Evolutionary conservation across 2,797 vertebrate species (phyloP).

Genomic region (Carapus acus): DNA sequence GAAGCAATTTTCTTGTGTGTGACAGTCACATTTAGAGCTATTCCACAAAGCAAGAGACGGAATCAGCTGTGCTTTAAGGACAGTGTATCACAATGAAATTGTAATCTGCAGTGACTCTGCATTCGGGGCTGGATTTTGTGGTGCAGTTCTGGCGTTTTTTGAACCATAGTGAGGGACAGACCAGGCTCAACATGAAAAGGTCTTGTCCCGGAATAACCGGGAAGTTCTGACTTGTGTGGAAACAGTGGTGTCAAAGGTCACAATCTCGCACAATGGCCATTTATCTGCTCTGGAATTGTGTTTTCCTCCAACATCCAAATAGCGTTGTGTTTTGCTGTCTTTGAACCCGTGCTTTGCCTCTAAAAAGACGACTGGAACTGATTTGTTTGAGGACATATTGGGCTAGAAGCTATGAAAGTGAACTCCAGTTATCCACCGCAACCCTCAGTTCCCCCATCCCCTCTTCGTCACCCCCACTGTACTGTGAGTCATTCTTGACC

Average conservation of each 20-base stretch:
- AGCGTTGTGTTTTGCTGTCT: conserved; percentile 31
- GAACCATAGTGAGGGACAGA: conserved; percentile 39
- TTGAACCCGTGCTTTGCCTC: conserved; percentile 34
- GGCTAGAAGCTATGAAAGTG: conserved; percentile 49
- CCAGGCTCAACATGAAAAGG: conserved; percentile 36
- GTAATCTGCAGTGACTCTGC: conserved; percentile 58
- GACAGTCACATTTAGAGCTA: conserved; percentile 56
- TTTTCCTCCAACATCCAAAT: conserved; percentile 29
- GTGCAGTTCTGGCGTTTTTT: conserved; percentile 55
- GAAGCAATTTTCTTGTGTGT: conserved; percentile 57
- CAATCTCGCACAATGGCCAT: conserved; percentile 49
- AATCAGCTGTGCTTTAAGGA: conserved; percentile 63
- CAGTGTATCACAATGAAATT: conserved; percentile 67
- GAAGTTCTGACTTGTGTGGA: conserved; percentile 35
- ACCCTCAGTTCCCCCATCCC: conserved; percentile 10
- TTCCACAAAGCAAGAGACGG: conserved; percentile 62
- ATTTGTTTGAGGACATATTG: conserved; percentile 49
- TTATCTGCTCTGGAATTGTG: conserved; percentile 46
- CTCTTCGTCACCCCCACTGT: conserved; percentile 44
- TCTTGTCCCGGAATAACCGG: conserved; percentile 46
- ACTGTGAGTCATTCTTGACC: conserved; percentile 64
- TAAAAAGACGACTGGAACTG: conserved; percentile 42
- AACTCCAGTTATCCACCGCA: conserved; percentile 38
- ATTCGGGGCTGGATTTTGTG: conserved; percentile 46
- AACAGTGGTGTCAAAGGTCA: conserved; percentile 53